Conservation (phyloP, 2,888 invertebrate species). For the Trachelus troglodyta region DNA sequence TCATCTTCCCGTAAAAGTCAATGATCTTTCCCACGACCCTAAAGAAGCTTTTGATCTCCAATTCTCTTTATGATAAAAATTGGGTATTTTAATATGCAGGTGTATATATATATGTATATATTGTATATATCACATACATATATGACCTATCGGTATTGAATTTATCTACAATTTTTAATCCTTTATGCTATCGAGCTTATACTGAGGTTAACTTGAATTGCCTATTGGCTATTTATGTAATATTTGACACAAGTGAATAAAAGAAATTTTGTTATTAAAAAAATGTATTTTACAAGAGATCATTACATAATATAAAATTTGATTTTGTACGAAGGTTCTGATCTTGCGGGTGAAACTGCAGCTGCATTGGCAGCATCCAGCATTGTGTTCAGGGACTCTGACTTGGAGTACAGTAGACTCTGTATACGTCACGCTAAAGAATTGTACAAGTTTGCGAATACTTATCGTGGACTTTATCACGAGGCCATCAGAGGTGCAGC, state of each 20-base stretch:
- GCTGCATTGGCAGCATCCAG: constrained; percentile 71
- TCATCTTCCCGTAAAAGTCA: background rate
- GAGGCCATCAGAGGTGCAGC: constrained; percentile 68
- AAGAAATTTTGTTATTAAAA: too few relatives aligned
- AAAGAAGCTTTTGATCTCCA: background rate
- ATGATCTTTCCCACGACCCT: background rate
- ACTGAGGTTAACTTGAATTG: background rate
- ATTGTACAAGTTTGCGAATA: constrained; percentile 69
- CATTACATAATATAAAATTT: background rate
- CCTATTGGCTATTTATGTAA: background rate
- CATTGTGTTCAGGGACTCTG: constrained; percentile 66
- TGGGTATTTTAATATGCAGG: too few relatives aligned
- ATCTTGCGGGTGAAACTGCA: constrained; percentile 72
- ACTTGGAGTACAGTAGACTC: constrained; percentile 64
- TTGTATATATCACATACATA: background rate
- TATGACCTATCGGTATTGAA: background rate
- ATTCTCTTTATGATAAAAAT: background rate
- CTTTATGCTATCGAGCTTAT: background rate
- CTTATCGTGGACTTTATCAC: constrained; percentile 68
- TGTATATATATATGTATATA: too few relatives aligned
- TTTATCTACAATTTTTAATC: background rate
- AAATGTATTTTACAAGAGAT: background rate
- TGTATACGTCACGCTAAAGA: constrained; percentile 68
- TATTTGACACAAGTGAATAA: too few relatives aligned
- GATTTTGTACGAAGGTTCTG: constrained; percentile 64